These are phyloP conservation scores for Lepilemur ruficaudatus DNA, from an alignment of 2,797 vertebrate species.

Conservation along the genomic window DNA sequence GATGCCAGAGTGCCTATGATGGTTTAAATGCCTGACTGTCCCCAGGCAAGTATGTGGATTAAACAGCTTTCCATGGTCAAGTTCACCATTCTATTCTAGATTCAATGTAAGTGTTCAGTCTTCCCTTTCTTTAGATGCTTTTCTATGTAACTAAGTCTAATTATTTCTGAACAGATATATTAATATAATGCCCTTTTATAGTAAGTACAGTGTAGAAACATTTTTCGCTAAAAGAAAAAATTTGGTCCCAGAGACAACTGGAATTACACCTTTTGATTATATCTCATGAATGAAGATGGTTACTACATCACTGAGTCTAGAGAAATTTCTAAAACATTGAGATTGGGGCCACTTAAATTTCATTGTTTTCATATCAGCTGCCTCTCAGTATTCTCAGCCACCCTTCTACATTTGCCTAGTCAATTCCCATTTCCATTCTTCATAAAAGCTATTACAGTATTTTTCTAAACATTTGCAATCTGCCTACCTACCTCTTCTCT, in stretches of 20 bases:
- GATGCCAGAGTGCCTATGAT: not conserved
- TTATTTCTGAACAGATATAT: not conserved
- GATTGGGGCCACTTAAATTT: not conserved
- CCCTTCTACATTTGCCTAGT: not conserved
- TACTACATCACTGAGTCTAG: not conserved
- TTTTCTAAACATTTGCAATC: not conserved
- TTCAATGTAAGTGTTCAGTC: not conserved
- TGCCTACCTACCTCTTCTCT: not conserved
- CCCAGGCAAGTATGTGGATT: not conserved
- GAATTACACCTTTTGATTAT: not conserved
- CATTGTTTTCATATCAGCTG: not conserved
- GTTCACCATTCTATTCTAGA: not conserved
- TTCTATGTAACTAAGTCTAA: not conserved
- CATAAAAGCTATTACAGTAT: not conserved
- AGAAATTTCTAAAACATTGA: not conserved
- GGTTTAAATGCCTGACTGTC: not conserved
- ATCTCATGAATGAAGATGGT: not conserved
- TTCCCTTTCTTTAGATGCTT: not conserved
- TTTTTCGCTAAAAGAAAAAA: not conserved
- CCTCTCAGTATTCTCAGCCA: not conserved
- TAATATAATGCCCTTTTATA: not conserved
- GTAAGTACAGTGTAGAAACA: not conserved
- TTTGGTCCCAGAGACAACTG: not conserved
- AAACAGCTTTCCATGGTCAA: not conserved
- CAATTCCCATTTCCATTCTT: not conserved